phyloP scores from a whole-genome alignment of 2,797 vertebrate genomes.

The Sebastiscus albofasciatus region DNA sequence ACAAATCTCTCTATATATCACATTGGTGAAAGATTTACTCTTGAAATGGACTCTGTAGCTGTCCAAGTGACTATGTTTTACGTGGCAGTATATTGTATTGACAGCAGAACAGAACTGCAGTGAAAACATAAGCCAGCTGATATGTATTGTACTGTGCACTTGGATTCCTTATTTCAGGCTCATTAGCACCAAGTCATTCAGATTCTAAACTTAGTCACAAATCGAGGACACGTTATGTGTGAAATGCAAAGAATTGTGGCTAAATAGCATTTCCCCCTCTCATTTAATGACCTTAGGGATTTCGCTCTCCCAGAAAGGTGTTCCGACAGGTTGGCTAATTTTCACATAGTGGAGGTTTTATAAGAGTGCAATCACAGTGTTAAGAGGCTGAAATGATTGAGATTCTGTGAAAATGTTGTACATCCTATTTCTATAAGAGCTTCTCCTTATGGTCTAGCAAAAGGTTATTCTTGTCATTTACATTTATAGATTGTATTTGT shows the following conservation, averaged over 20 bases:
- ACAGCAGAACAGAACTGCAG: not conserved
- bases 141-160: not conserved
- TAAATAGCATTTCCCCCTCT: not conserved
- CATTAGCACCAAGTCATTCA: not conserved
- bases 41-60: not conserved
- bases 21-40: not conserved
- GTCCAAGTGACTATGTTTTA: not conserved
- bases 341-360: not conserved
- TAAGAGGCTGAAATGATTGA: not conserved
- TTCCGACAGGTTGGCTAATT: not conserved
- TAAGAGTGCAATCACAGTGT: not conserved
- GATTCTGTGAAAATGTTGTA: not conserved
- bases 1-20: not conserved
- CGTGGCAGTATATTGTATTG: not conserved
- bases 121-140: not conserved
- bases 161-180: not conserved
- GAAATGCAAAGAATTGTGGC: not conserved
- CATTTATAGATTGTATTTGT: conserved; percentile 20
- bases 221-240: not conserved
- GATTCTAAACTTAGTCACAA: conserved; percentile 1
- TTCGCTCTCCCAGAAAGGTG: not conserved
- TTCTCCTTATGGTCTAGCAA: not conserved
- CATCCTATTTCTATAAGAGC: not conserved
- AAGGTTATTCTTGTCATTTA: not conserved
- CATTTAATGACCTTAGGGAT: conserved; percentile 6